Percentiles rank a stretch among this genome's conserved stretches.
Evolutionary conservation across 2,797 vertebrate genomes (phyloP).

Genomic region (Anniella stebbinsi): DNA sequence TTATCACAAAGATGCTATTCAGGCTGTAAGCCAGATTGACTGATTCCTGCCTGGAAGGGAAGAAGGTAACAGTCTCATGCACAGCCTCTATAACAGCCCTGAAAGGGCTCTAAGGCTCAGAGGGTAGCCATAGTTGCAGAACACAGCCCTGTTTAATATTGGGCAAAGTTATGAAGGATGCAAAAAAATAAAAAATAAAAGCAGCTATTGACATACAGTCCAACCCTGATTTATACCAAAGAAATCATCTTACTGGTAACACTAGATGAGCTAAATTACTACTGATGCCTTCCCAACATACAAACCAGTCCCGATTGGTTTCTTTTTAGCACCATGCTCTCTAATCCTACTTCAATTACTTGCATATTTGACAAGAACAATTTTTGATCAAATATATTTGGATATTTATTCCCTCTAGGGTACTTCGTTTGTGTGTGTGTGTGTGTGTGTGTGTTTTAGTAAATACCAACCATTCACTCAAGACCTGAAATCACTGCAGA

Average conservation of each 20-base stretch:
- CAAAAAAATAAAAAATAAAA: no score
- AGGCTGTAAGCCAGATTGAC: neutral
- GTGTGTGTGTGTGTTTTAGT: no score
- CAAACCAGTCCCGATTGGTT: neutral
- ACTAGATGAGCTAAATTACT: neutral
- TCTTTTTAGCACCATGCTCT: neutral
- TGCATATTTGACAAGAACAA: neutral
- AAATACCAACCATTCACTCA: neutral
- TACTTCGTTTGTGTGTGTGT: neutral
- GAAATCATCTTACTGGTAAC: neutral
- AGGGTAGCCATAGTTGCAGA: neutral
- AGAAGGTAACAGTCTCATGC: neutral
- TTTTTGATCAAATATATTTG: neutral
- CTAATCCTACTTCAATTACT: neutral
- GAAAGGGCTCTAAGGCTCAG: neutral
- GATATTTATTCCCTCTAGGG: neutral
- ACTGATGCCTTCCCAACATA: neutral
- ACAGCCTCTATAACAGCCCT: neutral
- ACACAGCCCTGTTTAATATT: neutral
- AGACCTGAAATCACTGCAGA: neutral
- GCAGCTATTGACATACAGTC: no score
- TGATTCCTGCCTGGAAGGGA: neutral
- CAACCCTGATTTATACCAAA: neutral
- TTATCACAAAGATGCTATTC: neutral
- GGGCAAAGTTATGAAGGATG: neutral